A percentile compares a stretch with the other conserved stretches of the same genome.
phyloP scores from a whole-genome alignment of 2,797 vertebrate species.

The Coregonus sp. region DNA sequence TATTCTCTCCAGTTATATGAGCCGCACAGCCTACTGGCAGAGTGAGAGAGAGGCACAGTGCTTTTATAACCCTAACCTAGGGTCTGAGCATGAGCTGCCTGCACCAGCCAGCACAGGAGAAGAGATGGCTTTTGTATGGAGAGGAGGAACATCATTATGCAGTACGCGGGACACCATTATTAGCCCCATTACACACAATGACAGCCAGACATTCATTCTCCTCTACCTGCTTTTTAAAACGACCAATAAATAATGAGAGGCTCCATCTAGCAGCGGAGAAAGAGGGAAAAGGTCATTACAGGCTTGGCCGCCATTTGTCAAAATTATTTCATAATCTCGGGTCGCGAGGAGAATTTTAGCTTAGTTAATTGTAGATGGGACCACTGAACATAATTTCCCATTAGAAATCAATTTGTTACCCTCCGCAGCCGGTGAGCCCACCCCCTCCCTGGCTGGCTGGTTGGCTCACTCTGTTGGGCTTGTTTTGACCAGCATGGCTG shows the following conservation, averaged over 20 bases:
- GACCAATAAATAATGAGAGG: slow-evolving; percentile 75
- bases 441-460: slow-evolving; percentile 33
- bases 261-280: slow-evolving; percentile 45
- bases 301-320: slow-evolving; percentile 75
- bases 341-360: slow-evolving; percentile 71
- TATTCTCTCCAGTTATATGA: slow-evolving; percentile 7
- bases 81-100: slow-evolving; percentile 37
- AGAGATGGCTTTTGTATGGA: slow-evolving; percentile 55
- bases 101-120: slow-evolving; percentile 37
- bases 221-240: slow-evolving; percentile 80
- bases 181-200: slow-evolving; percentile 82
- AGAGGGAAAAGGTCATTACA: slow-evolving; percentile 75
- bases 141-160: slow-evolving; percentile 74
- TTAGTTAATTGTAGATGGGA: slow-evolving; percentile 74
- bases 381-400: slow-evolving; percentile 74
- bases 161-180: slow-evolving; percentile 74
- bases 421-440: slow-evolving; percentile 52
- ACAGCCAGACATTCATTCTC: slow-evolving; percentile 80
- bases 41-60: slow-evolving; percentile 5
- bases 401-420: slow-evolving; percentile 71
- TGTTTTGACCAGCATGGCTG: slow-evolving; percentile 35
- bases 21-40: slow-evolving; percentile 45
- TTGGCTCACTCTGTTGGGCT: slow-evolving; percentile 4
- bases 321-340: slow-evolving; percentile 80
- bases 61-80: slow-evolving; percentile 9